Percentiles rank a stretch among this genome's conserved stretches.
Conservation (phyloP, 2,113 vertebrate genomes). For the Carollia perspicillata region DNA sequence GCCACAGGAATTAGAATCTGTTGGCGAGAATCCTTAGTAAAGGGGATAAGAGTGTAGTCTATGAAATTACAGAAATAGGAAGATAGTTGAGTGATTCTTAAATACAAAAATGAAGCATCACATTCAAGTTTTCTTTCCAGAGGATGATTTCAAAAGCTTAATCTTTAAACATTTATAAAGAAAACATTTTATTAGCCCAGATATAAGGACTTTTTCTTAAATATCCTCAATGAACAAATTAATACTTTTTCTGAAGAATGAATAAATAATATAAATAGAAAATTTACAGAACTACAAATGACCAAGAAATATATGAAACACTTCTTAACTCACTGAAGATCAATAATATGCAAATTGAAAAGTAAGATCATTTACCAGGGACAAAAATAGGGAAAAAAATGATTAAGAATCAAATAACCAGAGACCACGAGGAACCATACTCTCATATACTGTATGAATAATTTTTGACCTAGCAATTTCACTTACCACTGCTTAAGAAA, state of each 20-base stretch:
- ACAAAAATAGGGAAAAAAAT: background rate
- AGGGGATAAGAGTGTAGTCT: background rate
- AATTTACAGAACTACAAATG: background rate
- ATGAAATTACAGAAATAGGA: background rate
- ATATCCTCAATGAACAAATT: background rate
- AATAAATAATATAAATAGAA: background rate
- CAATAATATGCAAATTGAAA: background rate
- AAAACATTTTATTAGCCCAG: background rate
- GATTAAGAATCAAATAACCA: background rate
- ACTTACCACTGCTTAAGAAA: background rate
- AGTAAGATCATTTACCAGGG: background rate
- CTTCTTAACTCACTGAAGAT: background rate
- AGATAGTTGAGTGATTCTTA: background rate
- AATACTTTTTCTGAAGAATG: background rate
- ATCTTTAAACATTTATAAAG: background rate
- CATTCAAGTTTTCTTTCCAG: background rate
- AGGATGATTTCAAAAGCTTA: background rate
- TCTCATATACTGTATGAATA: background rate
- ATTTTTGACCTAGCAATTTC: background rate
- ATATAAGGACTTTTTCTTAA: background rate
- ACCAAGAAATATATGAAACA: background rate
- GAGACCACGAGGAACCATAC: background rate
- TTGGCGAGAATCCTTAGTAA: background rate
- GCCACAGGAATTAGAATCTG: background rate
- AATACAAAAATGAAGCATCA: background rate